phyloP scores from a whole-genome alignment of 1,140 invertebrate species.

The Schmidtea mediterranea region DNA sequence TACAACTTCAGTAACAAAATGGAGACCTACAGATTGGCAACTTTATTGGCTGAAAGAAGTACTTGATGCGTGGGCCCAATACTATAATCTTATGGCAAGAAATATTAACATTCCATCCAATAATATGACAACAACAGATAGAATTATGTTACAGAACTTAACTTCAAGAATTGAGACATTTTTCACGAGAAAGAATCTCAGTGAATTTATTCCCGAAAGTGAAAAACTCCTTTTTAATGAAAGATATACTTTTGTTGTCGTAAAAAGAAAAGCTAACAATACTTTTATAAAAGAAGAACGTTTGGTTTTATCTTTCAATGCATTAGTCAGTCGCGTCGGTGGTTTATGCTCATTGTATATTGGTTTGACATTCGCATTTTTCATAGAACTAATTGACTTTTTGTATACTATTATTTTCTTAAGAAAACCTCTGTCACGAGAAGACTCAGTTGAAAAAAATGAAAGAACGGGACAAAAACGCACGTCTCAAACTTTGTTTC shows the following conservation, averaged over 20 bases:
- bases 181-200: background rate
- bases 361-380: slow-evolving; percentile 1
- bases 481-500: too few relatives aligned
- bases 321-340: slow-evolving; percentile 1
- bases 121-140: too few relatives aligned
- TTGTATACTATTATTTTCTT: background rate
- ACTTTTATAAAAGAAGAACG: slow-evolving; percentile 1
- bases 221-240: background rate
- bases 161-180: background rate
- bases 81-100: too few relatives aligned
- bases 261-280: slow-evolving; percentile 3
- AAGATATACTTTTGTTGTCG: slow-evolving; percentile 2
- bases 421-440: too few relatives aligned
- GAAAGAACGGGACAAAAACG: too few relatives aligned
- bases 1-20: slow-evolving; percentile 1
- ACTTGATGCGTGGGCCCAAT: background rate
- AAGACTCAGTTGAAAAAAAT: too few relatives aligned
- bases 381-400: slow-evolving; percentile 2
- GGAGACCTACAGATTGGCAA: slow-evolving; percentile 2
- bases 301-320: slow-evolving; percentile 1
- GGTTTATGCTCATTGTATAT: slow-evolving; percentile 6
- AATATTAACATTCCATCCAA: too few relatives aligned
- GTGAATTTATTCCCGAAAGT: background rate
- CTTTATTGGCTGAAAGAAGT: slow-evolving; percentile 1
- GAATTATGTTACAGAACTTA: too few relatives aligned